Evolutionary conservation across 2,888 invertebrate species (phyloP), one percentile per base, ranked within the genome.

Genomic region (Drosophila prolongata): DNA sequence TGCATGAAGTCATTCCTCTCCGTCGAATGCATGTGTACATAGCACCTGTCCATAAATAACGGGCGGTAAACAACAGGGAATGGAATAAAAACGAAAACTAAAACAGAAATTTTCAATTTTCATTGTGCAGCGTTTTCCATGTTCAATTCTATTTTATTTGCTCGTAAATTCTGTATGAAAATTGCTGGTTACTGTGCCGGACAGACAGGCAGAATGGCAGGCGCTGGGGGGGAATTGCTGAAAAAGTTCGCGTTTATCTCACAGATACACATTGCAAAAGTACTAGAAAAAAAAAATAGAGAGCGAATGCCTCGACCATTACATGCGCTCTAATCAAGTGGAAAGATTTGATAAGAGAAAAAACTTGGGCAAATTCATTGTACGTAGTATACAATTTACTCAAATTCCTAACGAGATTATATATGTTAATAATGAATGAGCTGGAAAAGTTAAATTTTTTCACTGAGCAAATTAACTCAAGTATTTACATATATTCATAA

Each of bases 141-240:
- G 81, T 84, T 75, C 85, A 87, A 84, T 87, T 89, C 88, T 81
- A 74, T 87, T 89, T 76, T 62, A 74, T 78, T 78, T 70, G 77
- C 54, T 52, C 76, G 84, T 87, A 81, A 83, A 87, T 82, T 76
- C 74, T 79, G 88, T 81, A 87, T 85, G 88, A 81, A 83, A 87
- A 85, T 87, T 81, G 79, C 87, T 78, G 56, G 75, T 72, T 76
- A 80, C 67, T 81, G 73, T 14, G 57, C 34, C 30, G 42, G 61
- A 34, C 54, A 69, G 52, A 58, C 19, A 56, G 44, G 59, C 24
- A 60, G 16, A 58, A 11, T 13, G 38, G 30, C 14, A 50, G 47
- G 40, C 30, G 16, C 13, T 5, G 37, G 27, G n/a, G 57, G 14
- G 24, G 44, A 38, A 19, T 46, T 38, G 43, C 10, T 37, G 60